Evolutionary conservation across 2,888 invertebrate species (phyloP).

Genomic region (Eudasyphora cyanicolor): DNA sequence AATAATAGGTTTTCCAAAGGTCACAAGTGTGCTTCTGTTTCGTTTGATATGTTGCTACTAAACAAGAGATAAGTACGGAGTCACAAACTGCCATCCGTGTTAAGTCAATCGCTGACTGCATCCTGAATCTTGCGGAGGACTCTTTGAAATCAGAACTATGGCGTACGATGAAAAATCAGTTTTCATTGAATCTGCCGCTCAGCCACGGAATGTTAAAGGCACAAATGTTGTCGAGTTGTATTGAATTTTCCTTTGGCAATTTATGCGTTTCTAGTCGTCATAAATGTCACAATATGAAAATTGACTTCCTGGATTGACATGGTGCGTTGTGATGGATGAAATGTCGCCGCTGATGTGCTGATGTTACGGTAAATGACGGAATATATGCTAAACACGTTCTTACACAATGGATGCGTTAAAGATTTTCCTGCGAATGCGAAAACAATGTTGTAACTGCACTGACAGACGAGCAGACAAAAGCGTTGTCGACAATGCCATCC

Average conservation of each 20-base stretch:
- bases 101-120: not conserved
- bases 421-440: constrained; percentile 28
- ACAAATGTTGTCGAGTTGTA: constrained; percentile 49
- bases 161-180: not conserved
- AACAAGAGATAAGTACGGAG: not conserved
- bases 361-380: constrained; percentile 63
- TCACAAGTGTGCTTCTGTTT: not conserved
- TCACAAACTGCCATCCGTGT: not conserved
- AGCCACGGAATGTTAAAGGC: not conserved
- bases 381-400: constrained; percentile 63
- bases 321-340: constrained; percentile 56
- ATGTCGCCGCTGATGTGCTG: constrained; percentile 60
- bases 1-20: too few relatives aligned
- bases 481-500: constrained; percentile 23
- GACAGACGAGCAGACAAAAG: constrained; percentile 23
- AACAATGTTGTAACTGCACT: constrained; percentile 36
- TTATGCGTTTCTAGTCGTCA: constrained; percentile 54
- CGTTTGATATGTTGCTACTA: not conserved
- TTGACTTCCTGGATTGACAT: constrained; percentile 65
- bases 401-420: constrained; percentile 29
- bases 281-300: constrained; percentile 59
- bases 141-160: too few relatives aligned
- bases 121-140: not conserved
- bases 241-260: constrained; percentile 58
- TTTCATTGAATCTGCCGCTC: not conserved